These are phyloP conservation scores for Aphis craccivora DNA, from an alignment of 1,140 invertebrate genomes.

Conservation along the genomic window DNA sequence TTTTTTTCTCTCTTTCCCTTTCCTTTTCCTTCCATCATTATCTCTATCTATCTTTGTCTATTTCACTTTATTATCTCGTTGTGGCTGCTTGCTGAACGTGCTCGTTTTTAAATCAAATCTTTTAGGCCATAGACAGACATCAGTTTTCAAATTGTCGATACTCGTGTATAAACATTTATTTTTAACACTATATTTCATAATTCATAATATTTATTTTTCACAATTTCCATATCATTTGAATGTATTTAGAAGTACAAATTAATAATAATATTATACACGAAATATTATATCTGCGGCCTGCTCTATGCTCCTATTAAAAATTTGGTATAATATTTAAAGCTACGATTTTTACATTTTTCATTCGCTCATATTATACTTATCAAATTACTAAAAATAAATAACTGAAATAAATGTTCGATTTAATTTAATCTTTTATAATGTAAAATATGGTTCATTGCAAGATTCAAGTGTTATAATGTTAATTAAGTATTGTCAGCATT, in stretches of 20 bases:
- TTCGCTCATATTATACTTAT: no score
- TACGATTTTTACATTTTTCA: not conserved
- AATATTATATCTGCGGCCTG: not conserved
- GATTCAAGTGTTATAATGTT: no score
- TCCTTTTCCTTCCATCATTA: not conserved
- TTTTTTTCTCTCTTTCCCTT: not conserved
- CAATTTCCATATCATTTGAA: not conserved
- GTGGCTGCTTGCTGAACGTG: not conserved
- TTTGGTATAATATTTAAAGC: not conserved
- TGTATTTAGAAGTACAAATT: not conserved
- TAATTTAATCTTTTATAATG: no score
- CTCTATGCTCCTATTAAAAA: not conserved
- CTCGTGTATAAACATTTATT: not conserved
- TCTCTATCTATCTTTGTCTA: not conserved
- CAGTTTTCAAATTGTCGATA: not conserved
- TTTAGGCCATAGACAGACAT: not conserved
- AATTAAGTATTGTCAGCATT: no score
- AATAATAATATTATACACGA: not conserved
- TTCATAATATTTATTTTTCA: not conserved
- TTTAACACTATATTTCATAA: not conserved
- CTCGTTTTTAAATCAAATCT: conserved; percentile 11
- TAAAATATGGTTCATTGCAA: no score
- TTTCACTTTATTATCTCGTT: not conserved
- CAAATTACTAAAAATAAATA: not conserved
- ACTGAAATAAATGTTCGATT: not conserved